Base-by-base conservation (phyloP, 2,797 vertebrate species). In the Chelon auratus region DNA sequence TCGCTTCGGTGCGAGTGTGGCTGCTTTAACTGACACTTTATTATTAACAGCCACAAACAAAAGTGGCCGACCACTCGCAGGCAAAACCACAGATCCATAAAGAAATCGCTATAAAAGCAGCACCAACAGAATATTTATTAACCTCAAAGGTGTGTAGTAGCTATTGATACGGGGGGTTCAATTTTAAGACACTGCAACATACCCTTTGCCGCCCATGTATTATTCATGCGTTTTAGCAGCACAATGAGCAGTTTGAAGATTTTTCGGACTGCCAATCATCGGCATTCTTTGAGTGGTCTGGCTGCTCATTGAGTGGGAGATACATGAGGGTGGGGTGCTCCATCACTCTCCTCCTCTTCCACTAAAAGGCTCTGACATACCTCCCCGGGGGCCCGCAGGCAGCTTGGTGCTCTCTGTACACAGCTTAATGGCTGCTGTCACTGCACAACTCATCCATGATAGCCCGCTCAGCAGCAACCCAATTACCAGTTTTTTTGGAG, bases 311-410 rank as follows among this genome's bases (percentile, higher is more conserved):
- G 89, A 89, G 83, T 83, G 75, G 81, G 88, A 87, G 87, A 87
- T 83, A 77, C 83, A 86, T 72, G 78, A 85, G 85, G 89, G 87
- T 81, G 88, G 87, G 81, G 85, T 82, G 76, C 79, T 91, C 81
- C 74, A 91, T 93, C 89, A 91, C 86, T 87, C 85, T 68, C 83
- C 87, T 91, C 86, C 84, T 87, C 81, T 86, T 92, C 86, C 82
- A 81, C 91, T 92, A 93, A 93, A 92, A 93, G 88, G 88, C 79
- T 87, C 82, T 91, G 93, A 92, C 90, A 93, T 83, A 77, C 84
- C 89, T 92, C 93, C 90, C 91, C 48, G 68, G 91, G 88, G 90
- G 80, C 88, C 89, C 79, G 56, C 85, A 87, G 84, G 81, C 85
- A 81, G 88, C 77, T 78, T 81, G 87, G 78, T 87, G 83, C 86